Base-by-base conservation (phyloP, 2,797 vertebrate genomes). In the Lates japonicus region DNA sequence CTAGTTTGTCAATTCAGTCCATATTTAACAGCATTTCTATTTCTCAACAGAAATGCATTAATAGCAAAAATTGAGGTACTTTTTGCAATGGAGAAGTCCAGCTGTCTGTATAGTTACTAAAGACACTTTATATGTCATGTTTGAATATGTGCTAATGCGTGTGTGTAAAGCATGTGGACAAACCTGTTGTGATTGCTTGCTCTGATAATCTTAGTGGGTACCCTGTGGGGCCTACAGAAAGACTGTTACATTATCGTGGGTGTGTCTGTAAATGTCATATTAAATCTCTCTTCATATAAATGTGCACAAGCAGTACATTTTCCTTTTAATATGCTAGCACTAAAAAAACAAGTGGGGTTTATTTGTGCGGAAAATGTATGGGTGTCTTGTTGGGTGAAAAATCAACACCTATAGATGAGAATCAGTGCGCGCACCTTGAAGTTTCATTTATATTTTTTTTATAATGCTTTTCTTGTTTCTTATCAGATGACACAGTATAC, bases 401-500 rank as follows among this genome's bases (percentile, higher is more conserved):
- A 11, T 39, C 3, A 14, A 42, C 12, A 13, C 14, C 41, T 13
- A 42, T 13, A 42, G 41, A 42, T 42, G 41, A 14, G 13, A 42
- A 14, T 42, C 41, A 14, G 13, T 14, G 41, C 12, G 3, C 13
- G 13, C 13, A 42, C 41, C 41, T 42, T 42, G 10, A 42, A 42
- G 41, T 42, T 42, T 42, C 7, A 29, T 29, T 29, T 29, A 10
- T 39, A 39, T 39, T 52, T 46, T 6, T 25, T 46, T 46, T 0
- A 29, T 19, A 60, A 22, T 58, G 48, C 3, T 58, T 78, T 75
- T 25, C 20, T 62, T 69, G 25, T 74, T 60, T 76, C 12, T 60
- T 68, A 42, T 66, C 90, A 99, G 98, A 97, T 37, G 87, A 94
- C 54, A 82, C 93, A 0, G 86, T 97, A 35, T 97, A 98, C 87